Base-by-base conservation (phyloP, 2,888 invertebrate species). In the Girardia tigrina region DNA sequence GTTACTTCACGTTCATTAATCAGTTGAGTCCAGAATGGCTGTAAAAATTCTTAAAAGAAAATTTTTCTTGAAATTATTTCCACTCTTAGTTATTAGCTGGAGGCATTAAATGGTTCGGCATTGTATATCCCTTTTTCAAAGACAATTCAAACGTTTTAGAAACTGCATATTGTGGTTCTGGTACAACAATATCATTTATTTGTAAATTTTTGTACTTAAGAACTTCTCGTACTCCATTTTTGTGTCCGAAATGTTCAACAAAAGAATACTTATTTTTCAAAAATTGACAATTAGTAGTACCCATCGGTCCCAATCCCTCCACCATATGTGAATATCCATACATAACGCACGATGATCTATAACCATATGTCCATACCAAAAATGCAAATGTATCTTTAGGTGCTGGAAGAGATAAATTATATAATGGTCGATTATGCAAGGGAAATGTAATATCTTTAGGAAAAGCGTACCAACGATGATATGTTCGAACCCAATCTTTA, bases 371-470 rank as follows among this genome's bases (percentile, higher is more conserved):
- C 23, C 56, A 27, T 16, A 77, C 71, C n/a, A 79, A 76, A 42
- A 73, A 36, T 1, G 71, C 70, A 26, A 72, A 77, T 1, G 77
- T 72, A 71, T 79, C 78, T 8, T 77, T 29, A 1, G 79, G 79
- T 12, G 78, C 76, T 20, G 76, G 29, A 26, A 78, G 77, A 0
- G 56, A 74, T n/a, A 76, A 70, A 20, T 71, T 74, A 26, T 75
- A 78, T n/a, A 79, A 73, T 20, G 79, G 79, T 20, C 79, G 70
- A 20, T 71, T 28, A 73, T 78, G 78, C 14, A 79, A 73, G 0
- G 79, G 79, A 71, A 79, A 79, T 16, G 78, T 72, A 14, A 73
- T 74, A 16, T 71, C 42, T 42, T 78, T 77, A 12, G 75, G 77
- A 71, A 77, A 79, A 16, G 74, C 42, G 28, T 70, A 73, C 27